A percentile compares a stretch with the other conserved stretches of the same genome.
These are phyloP conservation scores for Gallirallus australis DNA, from an alignment of 2,797 vertebrate genomes.

Conservation along the genomic window DNA sequence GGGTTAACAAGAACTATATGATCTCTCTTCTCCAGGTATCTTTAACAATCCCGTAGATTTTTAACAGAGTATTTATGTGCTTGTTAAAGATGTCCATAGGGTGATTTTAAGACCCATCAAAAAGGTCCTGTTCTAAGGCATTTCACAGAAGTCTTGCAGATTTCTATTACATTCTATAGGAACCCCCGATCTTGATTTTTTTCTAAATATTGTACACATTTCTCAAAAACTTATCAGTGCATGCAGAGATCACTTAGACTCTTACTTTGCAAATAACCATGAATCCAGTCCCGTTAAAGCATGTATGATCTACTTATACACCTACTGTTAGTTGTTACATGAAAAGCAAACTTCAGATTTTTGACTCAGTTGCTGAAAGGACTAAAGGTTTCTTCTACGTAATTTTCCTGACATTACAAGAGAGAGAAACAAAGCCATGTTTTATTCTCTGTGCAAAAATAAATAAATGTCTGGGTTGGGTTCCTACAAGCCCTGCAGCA, in stretches of 20 bases:
- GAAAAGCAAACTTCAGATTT: neutral
- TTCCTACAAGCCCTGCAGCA: neutral
- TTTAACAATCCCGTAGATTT: neutral
- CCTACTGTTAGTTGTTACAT: neutral
- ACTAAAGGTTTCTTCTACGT: neutral
- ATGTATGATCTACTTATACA: neutral
- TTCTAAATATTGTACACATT: neutral
- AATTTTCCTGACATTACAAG: neutral
- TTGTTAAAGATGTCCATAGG: neutral
- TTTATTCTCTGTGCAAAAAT: constrained; percentile 13
- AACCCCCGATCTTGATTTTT: neutral
- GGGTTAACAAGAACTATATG: neutral
- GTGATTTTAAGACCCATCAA: neutral
- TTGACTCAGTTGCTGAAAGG: neutral
- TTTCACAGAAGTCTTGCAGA: neutral
- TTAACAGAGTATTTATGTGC: neutral
- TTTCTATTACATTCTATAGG: neutral
- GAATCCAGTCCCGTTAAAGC: neutral
- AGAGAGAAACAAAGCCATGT: neutral
- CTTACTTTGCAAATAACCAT: neutral
- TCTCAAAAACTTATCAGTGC: neutral
- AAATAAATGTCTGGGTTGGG: neutral
- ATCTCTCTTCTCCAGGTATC: neutral
- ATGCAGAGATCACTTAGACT: neutral
- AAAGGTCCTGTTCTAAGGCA: neutral